A percentile compares a stretch with the other conserved stretches of the same genome.
Evolutionary conservation across 92 coral and sea anemone genomes (phyloP).

Genomic region (Heteractis magnifica): DNA sequence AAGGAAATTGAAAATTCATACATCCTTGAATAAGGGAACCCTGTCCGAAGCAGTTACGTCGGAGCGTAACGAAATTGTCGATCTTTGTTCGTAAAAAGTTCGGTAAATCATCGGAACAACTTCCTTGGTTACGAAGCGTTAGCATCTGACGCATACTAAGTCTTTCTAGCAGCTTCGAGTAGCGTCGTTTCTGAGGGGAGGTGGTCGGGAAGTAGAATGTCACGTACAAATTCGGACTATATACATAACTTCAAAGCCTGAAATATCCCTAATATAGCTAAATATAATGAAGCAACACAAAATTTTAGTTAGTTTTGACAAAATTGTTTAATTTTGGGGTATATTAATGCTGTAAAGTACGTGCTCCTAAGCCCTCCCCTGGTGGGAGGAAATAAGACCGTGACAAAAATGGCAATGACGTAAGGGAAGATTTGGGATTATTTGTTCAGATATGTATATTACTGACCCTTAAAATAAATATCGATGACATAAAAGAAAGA

Average conservation of each 20-base stretch:
- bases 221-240: background rate
- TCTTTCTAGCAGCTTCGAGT: background rate
- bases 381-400: background rate
- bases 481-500: constrained; percentile 12
- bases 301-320: background rate
- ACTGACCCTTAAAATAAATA: constrained; percentile 8
- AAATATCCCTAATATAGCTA: background rate
- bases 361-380: background rate
- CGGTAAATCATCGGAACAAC: background rate
- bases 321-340: background rate
- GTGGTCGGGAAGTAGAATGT: background rate
- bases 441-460: background rate
- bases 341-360: background rate
- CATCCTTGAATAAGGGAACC: background rate
- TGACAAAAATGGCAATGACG: constrained; percentile 2
- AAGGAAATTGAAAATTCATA: background rate
- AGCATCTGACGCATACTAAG: background rate
- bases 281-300: background rate
- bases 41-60: background rate
- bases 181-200: background rate
- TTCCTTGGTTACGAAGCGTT: background rate
- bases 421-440: background rate
- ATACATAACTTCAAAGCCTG: background rate
- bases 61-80: background rate
- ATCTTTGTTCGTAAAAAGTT: background rate